Base-by-base conservation (phyloP, 2,797 vertebrate genomes). In the Chloroceryle amazona region DNA sequence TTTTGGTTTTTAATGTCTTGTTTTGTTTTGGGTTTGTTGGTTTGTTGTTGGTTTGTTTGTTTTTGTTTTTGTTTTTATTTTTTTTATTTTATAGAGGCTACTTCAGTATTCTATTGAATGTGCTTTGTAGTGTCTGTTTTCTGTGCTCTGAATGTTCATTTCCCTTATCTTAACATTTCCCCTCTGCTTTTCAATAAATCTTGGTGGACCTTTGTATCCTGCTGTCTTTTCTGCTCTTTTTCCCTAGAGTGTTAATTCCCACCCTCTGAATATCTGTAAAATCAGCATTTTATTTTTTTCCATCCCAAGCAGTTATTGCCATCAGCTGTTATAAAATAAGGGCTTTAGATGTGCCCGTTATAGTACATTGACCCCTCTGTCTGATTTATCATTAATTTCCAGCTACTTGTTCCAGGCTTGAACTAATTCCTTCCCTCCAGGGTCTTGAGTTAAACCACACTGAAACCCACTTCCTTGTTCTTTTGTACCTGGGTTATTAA, bases 311-410 rank as follows among this genome's bases (percentile, higher is more conserved):
- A 94, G 52, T 80, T 92, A 82, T 96, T 96, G 93, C 96, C 90
- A 72, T 96, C 91, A 97, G 96, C 97, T 95, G 96, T 96, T 96
- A 95, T 86, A 93, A 89, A 93, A 94, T 96, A 98, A 96, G 97
- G 93, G 94, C 89, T 97, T 98, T 93, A 95, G 95, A 98, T 97
- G 66, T 97, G 90, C 97, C 79, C 95, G 95, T 95, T 97, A 79
- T 86, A 95, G 81, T 90, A 92, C 94, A n/a, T 89, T 97, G 97
- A 96, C 96, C 95, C 86, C 84, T 96, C 93, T 86, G 67, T 97
- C 97, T 97, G 88, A 96, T 97, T 97, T 97, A 96, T 97, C 95
- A 97, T 97, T 97, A 96, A 94, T 96, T 97, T 98, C 90, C 94
- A 86, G 88, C 97, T 91, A 91, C 93, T 94, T 96, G 96, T 95